These are phyloP conservation scores for Camponotus pennsylvanicus DNA, from an alignment of 1,140 invertebrate genomes.

Conservation along the genomic window DNA sequence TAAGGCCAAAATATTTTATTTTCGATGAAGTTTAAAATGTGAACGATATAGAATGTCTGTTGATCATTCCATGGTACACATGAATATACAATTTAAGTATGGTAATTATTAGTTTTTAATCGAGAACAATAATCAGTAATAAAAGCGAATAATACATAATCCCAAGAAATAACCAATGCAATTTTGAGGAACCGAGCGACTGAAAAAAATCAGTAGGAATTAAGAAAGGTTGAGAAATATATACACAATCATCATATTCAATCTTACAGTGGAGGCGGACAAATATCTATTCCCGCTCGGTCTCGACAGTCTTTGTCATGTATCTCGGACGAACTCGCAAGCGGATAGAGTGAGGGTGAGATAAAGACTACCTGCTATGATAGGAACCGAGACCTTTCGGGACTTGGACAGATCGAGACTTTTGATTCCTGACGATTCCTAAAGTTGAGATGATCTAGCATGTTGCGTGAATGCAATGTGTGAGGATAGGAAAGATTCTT, in stretches of 20 bases:
- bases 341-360: too few species aligned
- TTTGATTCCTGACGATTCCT: too few species aligned
- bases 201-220: slow-evolving; percentile 25
- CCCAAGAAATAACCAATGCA: slow-evolving; percentile 14
- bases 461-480: too few species aligned
- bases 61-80: not conserved
- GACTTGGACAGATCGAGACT: too few species aligned
- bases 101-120: slow-evolving; percentile 51
- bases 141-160: slow-evolving; percentile 25
- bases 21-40: slow-evolving; percentile 59
- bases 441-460: too few species aligned
- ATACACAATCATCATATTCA: slow-evolving; percentile 39
- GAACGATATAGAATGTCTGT: slow-evolving; percentile 3
- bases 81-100: slow-evolving; percentile 9
- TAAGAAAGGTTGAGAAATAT: slow-evolving; percentile 28
- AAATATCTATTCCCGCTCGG: too few species aligned
- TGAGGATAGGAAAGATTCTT: too few species aligned
- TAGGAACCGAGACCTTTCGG: too few species aligned
- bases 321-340: too few species aligned
- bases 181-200: slow-evolving; percentile 18
- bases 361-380: too few species aligned
- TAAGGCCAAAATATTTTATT: slow-evolving; percentile 72
- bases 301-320: too few species aligned
- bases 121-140: slow-evolving; percentile 33
- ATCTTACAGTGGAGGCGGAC: not conserved